These are phyloP conservation scores for Molorchus minor DNA, from an alignment of 2,888 invertebrate species.

Conservation along the genomic window DNA sequence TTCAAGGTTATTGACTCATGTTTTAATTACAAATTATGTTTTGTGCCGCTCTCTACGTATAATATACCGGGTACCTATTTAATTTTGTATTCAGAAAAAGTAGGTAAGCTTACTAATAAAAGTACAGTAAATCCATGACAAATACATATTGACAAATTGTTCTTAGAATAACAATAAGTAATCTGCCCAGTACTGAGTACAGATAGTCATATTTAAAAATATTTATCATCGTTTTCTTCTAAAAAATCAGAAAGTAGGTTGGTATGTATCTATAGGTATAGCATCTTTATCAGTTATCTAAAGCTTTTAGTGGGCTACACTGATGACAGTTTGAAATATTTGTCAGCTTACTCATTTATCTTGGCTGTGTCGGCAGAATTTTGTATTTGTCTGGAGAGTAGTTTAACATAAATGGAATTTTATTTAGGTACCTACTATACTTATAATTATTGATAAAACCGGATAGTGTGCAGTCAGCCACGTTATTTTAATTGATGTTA, in stretches of 20 bases:
- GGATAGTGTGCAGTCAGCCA: neutral
- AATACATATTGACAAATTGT: slow-evolving; percentile 2
- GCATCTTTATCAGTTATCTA: neutral
- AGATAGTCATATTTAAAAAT: neutral
- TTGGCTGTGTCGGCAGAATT: neutral
- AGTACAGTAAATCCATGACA: slow-evolving; percentile 1
- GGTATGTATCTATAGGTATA: no score
- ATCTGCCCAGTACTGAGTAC: neutral
- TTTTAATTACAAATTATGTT: neutral
- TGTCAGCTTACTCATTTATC: neutral
- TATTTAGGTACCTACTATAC: no score
- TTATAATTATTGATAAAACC: slow-evolving; percentile 8
- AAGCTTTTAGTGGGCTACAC: neutral
- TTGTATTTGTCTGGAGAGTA: neutral
- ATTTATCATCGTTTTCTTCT: neutral
- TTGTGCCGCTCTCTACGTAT: neutral
- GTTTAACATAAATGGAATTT: neutral
- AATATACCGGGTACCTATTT: neutral
- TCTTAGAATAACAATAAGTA: slow-evolving; percentile 1
- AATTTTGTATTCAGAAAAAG: slow-evolving; percentile 1
- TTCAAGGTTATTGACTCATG: neutral
- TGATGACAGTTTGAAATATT: neutral
- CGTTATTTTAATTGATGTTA: slow-evolving; percentile 4
- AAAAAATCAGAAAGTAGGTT: neutral
- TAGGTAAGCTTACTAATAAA: slow-evolving; percentile 1